A percentile compares a stretch with the other conserved stretches of the same genome.
These are phyloP conservation scores for Rhopalosiphum padi DNA, from an alignment of 1,140 invertebrate genomes.

Conservation along the genomic window DNA sequence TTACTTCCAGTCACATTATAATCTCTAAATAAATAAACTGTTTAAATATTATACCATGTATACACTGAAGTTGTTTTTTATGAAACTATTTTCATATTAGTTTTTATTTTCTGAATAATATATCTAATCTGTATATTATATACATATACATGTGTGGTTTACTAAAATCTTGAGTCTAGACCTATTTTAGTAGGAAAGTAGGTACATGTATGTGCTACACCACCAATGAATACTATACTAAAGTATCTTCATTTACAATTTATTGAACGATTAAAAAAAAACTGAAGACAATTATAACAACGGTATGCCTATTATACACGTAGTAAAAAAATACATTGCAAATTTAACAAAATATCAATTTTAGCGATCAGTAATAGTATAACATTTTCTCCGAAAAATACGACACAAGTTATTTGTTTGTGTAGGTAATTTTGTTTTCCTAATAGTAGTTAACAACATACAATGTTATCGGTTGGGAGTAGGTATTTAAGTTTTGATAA, in stretches of 20 bases:
- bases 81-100: neutral
- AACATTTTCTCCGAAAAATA: neutral
- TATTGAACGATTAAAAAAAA: neutral
- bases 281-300: neutral
- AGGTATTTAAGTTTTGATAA: neutral
- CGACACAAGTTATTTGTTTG: no score
- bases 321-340: neutral
- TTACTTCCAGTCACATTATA: neutral
- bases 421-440: no score
- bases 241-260: neutral
- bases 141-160: neutral
- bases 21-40: slow-evolving; percentile 18
- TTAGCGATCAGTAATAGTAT: neutral
- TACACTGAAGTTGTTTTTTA: neutral
- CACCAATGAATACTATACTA: no score
- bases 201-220: neutral
- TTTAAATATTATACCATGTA: neutral
- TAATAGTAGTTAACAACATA: neutral
- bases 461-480: neutral
- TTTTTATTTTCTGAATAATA: neutral
- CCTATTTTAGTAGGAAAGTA: neutral
- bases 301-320: neutral
- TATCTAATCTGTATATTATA: neutral
- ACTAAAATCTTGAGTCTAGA: neutral
- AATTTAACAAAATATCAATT: neutral